Percentiles rank a stretch among this genome's conserved stretches.
phyloP scores from a whole-genome alignment of 2,888 invertebrate genomes.

The Ophonus ardosiacus region DNA sequence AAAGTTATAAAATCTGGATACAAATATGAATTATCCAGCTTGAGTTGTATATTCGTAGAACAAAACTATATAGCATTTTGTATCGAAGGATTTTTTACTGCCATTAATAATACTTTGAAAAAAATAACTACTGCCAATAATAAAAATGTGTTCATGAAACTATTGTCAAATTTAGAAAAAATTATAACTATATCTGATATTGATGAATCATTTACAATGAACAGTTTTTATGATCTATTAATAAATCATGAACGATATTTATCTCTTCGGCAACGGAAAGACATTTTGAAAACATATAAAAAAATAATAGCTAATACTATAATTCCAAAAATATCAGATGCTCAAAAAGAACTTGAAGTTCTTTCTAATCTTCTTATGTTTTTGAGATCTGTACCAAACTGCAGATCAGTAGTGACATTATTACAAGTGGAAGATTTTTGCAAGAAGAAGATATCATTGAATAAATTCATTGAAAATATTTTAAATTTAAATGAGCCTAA shows the following conservation, averaged over 20 bases:
- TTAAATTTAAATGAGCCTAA: constrained; percentile 49
- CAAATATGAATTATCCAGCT: constrained; percentile 44
- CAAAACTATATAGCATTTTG: constrained; percentile 64
- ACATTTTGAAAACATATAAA: constrained; percentile 46
- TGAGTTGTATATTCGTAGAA: constrained; percentile 63
- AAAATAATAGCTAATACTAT: constrained; percentile 43
- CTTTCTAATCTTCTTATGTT: constrained; percentile 61
- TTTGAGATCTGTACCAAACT: constrained; percentile 53
- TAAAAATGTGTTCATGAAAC: constrained; percentile 36
- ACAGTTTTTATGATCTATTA: constrained; percentile 56
- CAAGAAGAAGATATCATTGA: constrained; percentile 41
- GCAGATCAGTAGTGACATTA: constrained; percentile 41
- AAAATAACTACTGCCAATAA: constrained; percentile 51
- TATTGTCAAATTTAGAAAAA: constrained; percentile 55
- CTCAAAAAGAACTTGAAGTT: constrained; percentile 64
- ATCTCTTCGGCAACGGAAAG: not conserved
- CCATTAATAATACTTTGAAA: constrained; percentile 1
- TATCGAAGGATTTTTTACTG: constrained; percentile 49
- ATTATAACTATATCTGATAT: constrained; percentile 43
- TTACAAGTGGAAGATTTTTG: constrained; percentile 63
- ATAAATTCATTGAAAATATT: constrained; percentile 57
- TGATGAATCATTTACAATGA: constrained; percentile 42
- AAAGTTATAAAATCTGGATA: constrained; percentile 50
- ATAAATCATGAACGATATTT: constrained; percentile 15
- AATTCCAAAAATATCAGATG: constrained; percentile 42